phyloP scores from a whole-genome alignment of 1,140 invertebrate genomes.

The fruit fly (Drosophila melanogaster) region DNA sequence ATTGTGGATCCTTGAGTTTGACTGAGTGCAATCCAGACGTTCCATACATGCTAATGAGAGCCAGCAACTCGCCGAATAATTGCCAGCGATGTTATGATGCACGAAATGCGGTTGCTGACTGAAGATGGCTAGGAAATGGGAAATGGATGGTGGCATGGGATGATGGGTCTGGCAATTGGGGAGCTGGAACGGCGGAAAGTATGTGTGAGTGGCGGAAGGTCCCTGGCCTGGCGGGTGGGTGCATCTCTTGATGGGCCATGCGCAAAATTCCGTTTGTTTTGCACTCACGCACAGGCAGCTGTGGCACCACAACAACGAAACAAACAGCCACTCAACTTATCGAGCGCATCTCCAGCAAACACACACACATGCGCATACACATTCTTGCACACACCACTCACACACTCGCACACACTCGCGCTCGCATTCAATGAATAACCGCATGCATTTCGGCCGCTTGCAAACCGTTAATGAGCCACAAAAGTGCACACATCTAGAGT shows the following conservation, averaged over 20 bases:
- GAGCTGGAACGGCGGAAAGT: neutral
- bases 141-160: neutral
- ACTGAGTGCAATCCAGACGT: conserved; percentile 40
- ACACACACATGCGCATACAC: conserved; percentile 9
- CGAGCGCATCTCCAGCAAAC: conserved; percentile 49
- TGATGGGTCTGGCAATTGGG: conserved; percentile 3
- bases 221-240: conserved; percentile 1
- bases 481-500: conserved; percentile 66
- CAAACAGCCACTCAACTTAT: conserved; percentile 63
- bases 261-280: conserved; percentile 65
- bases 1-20: conserved; percentile 19
- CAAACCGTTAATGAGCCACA: conserved; percentile 80
- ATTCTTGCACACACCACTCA: conserved; percentile 4
- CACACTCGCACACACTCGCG: conserved; percentile 9
- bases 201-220: conserved; percentile 6
- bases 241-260: conserved; percentile 54
- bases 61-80: conserved; percentile 34
- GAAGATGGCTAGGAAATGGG: conserved; percentile 39
- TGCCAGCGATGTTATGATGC: conserved; percentile 28
- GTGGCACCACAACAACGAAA: conserved; percentile 38
- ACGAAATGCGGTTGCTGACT: conserved; percentile 34
- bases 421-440: conserved; percentile 60
- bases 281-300: conserved; percentile 60
- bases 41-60: conserved; percentile 45
- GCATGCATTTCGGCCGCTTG: conserved; percentile 68